phyloP scores from a whole-genome alignment of 2,113 vertebrate genomes.

The Scartelaos histophorus region DNA sequence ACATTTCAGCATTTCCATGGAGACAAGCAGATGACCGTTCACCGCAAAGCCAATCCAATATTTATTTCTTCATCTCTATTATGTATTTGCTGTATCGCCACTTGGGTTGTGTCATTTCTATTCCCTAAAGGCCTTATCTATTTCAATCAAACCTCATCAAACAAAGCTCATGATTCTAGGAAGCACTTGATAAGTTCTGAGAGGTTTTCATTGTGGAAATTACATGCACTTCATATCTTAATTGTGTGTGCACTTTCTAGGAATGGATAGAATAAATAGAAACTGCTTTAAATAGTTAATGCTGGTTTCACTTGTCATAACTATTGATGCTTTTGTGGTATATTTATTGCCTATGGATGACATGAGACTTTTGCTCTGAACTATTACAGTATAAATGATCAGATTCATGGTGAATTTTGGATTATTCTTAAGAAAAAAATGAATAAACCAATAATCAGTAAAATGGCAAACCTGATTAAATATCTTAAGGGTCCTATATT shows the following conservation, averaged over 20 bases:
- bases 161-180: not conserved
- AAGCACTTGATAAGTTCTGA: not conserved
- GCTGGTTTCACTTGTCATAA: not conserved
- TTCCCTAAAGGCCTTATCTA: not conserved
- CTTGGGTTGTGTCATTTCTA: conserved; percentile 10
- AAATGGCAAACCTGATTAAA: too few species aligned
- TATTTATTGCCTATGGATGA: too few species aligned
- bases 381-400: too few species aligned
- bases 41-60: not conserved
- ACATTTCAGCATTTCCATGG: too few species aligned
- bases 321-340: too few species aligned
- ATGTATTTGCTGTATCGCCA: not conserved
- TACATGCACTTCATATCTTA: not conserved
- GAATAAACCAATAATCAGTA: too few species aligned
- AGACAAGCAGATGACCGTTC: too few species aligned
- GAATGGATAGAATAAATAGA: not conserved
- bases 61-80: not conserved
- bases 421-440: too few species aligned
- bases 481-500: too few species aligned
- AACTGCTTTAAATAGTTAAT: not conserved
- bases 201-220: not conserved
- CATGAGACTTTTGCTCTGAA: too few species aligned
- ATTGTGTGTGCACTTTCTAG: not conserved
- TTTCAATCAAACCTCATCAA: conserved; percentile 9
- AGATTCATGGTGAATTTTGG: too few species aligned